These are phyloP conservation scores for Coreius guichenoti DNA, from an alignment of 2,797 vertebrate species.

Conservation along the genomic window DNA sequence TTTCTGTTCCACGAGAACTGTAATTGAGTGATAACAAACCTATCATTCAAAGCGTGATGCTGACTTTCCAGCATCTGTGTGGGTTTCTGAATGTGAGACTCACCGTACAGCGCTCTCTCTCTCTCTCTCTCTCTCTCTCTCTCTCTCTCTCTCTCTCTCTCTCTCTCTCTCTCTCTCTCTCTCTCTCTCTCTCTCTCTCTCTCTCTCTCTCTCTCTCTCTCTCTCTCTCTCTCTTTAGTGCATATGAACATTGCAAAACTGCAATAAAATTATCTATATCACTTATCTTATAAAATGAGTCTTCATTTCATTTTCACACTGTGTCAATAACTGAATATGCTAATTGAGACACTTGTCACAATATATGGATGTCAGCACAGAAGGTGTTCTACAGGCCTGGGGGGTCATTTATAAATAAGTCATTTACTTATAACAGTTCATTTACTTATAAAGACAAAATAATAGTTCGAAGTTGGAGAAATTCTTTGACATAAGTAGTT, in stretches of 20 bases:
- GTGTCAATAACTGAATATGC: not conserved
- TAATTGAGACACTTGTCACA: conserved; percentile 21
- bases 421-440: too few species aligned
- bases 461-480: not conserved
- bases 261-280: conserved; percentile 47
- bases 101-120: not conserved
- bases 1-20: not conserved
- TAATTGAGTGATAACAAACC: conserved; percentile 18
- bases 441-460: not conserved
- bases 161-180: not conserved
- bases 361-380: not conserved
- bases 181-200: not conserved
- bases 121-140: not conserved
- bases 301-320: conserved; percentile 23
- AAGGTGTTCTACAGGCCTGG: not conserved
- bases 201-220: not conserved
- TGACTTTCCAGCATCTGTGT: not conserved
- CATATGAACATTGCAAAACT: not conserved
- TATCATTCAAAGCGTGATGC: conserved; percentile 17
- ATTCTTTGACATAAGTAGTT: not conserved
- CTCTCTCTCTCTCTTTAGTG: too few species aligned
- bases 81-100: conserved; percentile 4
- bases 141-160: conserved; percentile 19
- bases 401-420: too few species aligned
- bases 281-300: conserved; percentile 15